These are phyloP conservation scores for Cyanoderma ruficeps DNA, from an alignment of 2,113 vertebrate genomes.

Conservation along the genomic window DNA sequence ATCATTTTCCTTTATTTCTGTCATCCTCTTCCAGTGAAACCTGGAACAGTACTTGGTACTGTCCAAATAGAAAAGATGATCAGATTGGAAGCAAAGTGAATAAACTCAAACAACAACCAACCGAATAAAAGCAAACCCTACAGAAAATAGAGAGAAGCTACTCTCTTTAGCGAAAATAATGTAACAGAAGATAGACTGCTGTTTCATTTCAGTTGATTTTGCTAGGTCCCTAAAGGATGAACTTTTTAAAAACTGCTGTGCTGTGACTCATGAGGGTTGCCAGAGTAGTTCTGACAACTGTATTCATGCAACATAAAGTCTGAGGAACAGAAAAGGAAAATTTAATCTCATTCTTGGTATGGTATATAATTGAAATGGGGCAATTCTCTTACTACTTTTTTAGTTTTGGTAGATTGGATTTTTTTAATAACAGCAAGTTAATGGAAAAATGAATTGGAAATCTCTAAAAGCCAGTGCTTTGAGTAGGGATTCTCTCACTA, in stretches of 20 bases:
- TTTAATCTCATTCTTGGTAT: neutral
- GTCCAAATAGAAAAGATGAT: neutral
- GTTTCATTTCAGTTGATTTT: neutral
- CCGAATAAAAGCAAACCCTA: neutral
- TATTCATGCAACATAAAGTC: neutral
- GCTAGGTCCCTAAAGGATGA: neutral
- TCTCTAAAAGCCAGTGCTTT: neutral
- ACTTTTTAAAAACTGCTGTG: neutral
- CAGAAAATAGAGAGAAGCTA: neutral
- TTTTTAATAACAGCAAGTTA: neutral
- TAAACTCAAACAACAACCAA: neutral
- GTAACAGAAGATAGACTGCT: neutral
- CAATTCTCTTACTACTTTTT: neutral
- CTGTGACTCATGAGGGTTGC: neutral
- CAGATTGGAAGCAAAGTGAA: neutral
- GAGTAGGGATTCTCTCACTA: neutral
- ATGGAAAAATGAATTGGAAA: neutral
- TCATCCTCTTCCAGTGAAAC: neutral
- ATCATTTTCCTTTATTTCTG: neutral
- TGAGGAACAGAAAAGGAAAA: neutral
- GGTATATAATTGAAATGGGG: neutral
- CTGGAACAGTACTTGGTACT: neutral
- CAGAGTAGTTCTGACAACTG: neutral
- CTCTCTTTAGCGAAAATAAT: neutral
- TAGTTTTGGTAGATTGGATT: neutral